These are phyloP conservation scores for Penaeus indicus DNA, from an alignment of 1,140 invertebrate species.

Conservation along the genomic window DNA sequence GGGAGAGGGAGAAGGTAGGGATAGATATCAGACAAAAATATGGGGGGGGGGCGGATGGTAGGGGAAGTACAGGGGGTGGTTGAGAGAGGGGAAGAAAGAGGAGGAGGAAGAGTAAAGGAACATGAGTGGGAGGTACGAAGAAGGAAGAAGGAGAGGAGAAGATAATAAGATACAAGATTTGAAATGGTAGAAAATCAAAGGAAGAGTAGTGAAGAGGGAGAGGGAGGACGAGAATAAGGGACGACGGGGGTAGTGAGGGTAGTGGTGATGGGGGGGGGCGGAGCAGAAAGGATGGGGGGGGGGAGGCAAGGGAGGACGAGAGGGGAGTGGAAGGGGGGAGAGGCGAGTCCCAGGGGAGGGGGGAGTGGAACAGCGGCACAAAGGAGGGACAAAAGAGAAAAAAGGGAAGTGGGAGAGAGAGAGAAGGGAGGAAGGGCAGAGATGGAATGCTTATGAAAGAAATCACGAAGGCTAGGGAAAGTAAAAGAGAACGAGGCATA, in stretches of 20 bases:
- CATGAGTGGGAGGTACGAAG: neutral
- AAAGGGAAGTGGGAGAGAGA: slow-evolving; percentile 1
- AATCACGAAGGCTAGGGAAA: no score
- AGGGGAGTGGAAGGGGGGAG: no score
- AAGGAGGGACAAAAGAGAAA: no score
- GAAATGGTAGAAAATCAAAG: neutral
- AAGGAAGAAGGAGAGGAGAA: neutral
- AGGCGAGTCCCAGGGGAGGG: no score
- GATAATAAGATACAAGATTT: no score
- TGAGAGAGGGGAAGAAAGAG: no score
- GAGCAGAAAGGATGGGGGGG: neutral
- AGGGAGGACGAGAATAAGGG: neutral
- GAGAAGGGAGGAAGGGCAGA: slow-evolving; percentile 6
- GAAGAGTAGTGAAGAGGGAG: neutral
- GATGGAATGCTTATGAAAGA: neutral
- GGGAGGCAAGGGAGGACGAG: neutral
- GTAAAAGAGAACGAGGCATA: no score
- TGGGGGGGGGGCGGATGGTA: no score
- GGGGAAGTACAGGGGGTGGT: no score
- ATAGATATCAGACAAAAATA: no score
- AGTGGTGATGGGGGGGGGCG: neutral
- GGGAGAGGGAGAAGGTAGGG: no score
- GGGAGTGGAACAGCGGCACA: no score
- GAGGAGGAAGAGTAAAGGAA: slow-evolving; percentile 20
- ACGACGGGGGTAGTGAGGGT: neutral